A percentile compares a stretch with the other conserved stretches of the same genome.
Evolutionary conservation across 2,888 invertebrate genomes (phyloP).

Genomic region (Mesorhabditis sp.): DNA sequence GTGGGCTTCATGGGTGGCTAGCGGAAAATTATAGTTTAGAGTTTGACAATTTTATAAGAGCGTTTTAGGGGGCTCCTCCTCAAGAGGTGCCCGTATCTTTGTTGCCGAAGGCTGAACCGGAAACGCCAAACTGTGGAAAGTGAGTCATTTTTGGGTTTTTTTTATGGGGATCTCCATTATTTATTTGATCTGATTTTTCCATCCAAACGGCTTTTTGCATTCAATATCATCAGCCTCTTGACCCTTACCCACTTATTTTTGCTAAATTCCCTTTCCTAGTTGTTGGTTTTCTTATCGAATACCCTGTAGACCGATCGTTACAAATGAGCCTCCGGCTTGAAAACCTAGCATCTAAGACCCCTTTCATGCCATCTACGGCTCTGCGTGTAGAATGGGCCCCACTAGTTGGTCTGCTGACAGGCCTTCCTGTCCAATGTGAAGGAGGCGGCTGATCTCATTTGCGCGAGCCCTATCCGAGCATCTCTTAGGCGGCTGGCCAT

Average conservation of each 20-base stretch:
- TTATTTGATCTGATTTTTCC: no score
- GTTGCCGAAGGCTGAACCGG: background rate
- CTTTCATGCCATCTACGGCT: no score
- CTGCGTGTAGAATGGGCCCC: no score
- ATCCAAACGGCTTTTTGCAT: no score
- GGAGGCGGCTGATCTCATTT: conserved; percentile 4
- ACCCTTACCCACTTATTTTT: no score
- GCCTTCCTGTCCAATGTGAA: background rate
- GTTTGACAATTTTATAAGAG: background rate
- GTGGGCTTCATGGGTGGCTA: background rate
- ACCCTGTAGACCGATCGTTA: no score
- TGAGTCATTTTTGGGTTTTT: background rate
- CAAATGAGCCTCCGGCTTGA: no score
- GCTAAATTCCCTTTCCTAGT: background rate
- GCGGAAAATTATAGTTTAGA: background rate
- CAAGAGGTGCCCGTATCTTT: background rate
- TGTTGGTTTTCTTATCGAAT: background rate
- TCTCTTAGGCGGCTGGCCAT: no score
- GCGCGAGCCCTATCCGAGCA: background rate
- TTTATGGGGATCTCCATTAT: no score
- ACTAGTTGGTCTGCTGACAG: no score
- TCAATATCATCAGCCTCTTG: no score
- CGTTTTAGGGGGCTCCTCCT: background rate
- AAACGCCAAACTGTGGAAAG: conserved; percentile 4
- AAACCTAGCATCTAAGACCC: no score